Evolutionary conservation across 2,113 vertebrate genomes (phyloP), one percentile per base, ranked within the genome.

Genomic region (Amphiprion percula): DNA sequence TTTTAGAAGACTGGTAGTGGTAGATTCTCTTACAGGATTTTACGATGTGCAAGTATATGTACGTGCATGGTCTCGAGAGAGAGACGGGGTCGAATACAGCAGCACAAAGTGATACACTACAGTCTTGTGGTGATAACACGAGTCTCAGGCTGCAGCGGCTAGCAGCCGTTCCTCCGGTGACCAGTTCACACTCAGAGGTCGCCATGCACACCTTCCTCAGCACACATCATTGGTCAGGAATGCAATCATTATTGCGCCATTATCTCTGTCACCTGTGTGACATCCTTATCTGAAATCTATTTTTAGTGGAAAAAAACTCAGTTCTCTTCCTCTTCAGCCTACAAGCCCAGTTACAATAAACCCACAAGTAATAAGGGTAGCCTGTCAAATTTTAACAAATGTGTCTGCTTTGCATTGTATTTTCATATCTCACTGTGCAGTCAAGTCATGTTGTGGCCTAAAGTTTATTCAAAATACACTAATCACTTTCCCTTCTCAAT

Each of bases 211-310:
- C 61, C 56, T 58, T 24, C 47, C 58, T 52, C 7, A 8, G 41
- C 54, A 73, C 65, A 52, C 61, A 50, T 81, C 83, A 87, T 64
- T 67, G 4, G 26, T 63, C 73, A 81, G 74, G 86, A 90, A 88
- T 86, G 84, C 59, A 67, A 75, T 82, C 65, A 77, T 89, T 89
- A 78, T 80, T 84, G 71, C 64, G 5, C 68, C 72, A 79, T 79
- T 84, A 75, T 88, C 79, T 84, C 17, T 26, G 68, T 83, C 79
- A 80, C 75, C 68, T 55, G 17, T 69, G 63, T 78, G 53, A 75
- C 84, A 82, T 66, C 44, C 87, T 88, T 93, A 91, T 88, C 89
- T 81, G 5, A 63, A 50, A 82, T 78, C 87, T 88, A 87, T 89
- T 84, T 82, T 84, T 47, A 74, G 68, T 55, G 39, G 26, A 62